Percentiles rank a stretch among this genome's conserved stretches.
phyloP scores from a whole-genome alignment of 2,797 vertebrate species.

The Gallinago nigripennis region DNA sequence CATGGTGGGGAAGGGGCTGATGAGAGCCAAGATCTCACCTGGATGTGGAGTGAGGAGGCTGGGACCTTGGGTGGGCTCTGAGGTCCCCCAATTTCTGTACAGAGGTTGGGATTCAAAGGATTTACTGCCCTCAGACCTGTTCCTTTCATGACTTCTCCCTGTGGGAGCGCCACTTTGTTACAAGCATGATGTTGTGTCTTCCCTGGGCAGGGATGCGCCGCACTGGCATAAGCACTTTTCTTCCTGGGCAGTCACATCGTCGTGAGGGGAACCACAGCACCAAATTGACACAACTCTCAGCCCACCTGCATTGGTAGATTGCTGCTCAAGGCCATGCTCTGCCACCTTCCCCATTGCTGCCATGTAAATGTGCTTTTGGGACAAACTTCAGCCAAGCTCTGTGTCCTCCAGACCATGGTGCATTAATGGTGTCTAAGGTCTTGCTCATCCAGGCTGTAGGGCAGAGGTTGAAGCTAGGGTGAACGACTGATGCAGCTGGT shows the following conservation, averaged over 20 bases:
- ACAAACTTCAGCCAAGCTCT: background rate
- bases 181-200: background rate
- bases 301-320: background rate
- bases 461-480: background rate
- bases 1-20: background rate
- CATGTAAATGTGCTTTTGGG: background rate
- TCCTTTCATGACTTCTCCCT: background rate
- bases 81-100: background rate
- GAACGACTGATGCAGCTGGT: background rate
- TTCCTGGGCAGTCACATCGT: background rate
- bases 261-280: rapidly evolving
- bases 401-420: background rate
- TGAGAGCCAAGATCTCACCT: background rate
- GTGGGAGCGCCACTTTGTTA: background rate
- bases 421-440: background rate
- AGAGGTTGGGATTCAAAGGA: background rate
- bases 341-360: background rate
- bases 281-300: background rate
- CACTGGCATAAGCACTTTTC: background rate
- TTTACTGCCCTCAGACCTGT: background rate
- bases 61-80: background rate
- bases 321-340: background rate
- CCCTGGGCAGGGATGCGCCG: background rate
- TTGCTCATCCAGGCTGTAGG: background rate
- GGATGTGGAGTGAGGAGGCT: background rate